A percentile compares a stretch with the other conserved stretches of the same genome.
These are phyloP conservation scores for Sciurus carolinensis DNA, from an alignment of 2,797 vertebrate species.

Conservation along the genomic window DNA sequence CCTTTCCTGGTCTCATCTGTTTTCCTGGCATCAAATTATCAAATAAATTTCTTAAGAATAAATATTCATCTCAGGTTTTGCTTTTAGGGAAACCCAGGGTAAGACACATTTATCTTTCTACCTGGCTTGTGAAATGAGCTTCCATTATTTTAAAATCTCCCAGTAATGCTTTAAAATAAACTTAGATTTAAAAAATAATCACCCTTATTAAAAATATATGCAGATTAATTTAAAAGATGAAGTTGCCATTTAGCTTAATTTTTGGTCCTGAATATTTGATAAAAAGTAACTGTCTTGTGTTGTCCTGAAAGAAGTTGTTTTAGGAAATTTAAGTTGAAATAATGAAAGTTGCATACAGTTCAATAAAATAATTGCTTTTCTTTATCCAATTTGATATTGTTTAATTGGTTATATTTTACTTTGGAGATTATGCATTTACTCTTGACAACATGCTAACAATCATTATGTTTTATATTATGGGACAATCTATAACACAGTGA, in stretches of 20 bases:
- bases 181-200: neutral
- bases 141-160: neutral
- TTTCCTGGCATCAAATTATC: neutral
- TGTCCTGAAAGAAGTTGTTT: neutral
- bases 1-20: neutral
- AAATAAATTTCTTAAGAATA: conserved; percentile 7
- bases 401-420: neutral
- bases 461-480: neutral
- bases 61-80: neutral
- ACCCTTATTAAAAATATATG: neutral
- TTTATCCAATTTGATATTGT: neutral
- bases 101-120: neutral
- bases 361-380: neutral
- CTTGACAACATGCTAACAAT: neutral
- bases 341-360: neutral
- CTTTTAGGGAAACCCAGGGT: neutral
- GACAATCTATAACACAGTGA: neutral
- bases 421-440: neutral
- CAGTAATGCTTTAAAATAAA: neutral
- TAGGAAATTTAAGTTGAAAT: neutral
- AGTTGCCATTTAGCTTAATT: neutral
- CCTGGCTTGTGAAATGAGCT: neutral
- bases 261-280: neutral
- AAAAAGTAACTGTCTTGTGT: neutral
- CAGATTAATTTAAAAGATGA: neutral